Evolutionary conservation across 1,140 invertebrate species (phyloP), one percentile per base, ranked within the genome.

Genomic region (Diachasmimorpha longicaudata): DNA sequence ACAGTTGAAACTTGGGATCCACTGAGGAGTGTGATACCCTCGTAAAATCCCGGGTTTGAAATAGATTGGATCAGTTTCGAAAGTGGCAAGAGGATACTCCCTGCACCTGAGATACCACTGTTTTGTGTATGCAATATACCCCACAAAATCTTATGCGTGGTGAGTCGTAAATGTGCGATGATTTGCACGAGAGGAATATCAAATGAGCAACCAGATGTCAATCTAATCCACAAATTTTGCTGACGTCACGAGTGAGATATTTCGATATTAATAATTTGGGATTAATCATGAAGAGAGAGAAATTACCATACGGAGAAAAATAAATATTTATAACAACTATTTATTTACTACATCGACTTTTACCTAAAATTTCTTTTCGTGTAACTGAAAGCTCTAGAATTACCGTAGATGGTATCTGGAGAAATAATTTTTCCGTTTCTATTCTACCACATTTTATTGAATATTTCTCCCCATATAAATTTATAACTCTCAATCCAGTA

Each of bases 21-120:
- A 42, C 58, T 55, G 36, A 46, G 67, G 21, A 75, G 68, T 31
- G 55, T 70, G 67, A 75, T 70, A 52, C 48, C 55, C 68, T 75
- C 74, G 74, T 70, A 75, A 76, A 76, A 72, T 67, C 74, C 48
- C 23, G 58, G 23, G 69, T n/a, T 71, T 71, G 36, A 71, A 19
- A 76, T 76, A 71, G 68, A 76, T 76, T 76, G 69, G 48, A 76
- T 71, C 52, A 66, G 21, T 75, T 58, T 63, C 23, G 19, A 52
- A 55, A 31, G 19, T 5, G 14, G 13, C 2, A 4, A 13, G 25
- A 63, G 31, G 39, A 16, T 21, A 46, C 69, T 31, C 31, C 8
- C 42, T 42, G 39, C 19, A 63, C 19, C 58, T 31, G 58, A 11
- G 23, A 14, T 23, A 23, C 31, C 2, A 31, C 23, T 23, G 58